These are phyloP conservation scores for Catalaphyllia jardinei DNA, from an alignment of 64 coral and sea anemone species.

Conservation along the genomic window DNA sequence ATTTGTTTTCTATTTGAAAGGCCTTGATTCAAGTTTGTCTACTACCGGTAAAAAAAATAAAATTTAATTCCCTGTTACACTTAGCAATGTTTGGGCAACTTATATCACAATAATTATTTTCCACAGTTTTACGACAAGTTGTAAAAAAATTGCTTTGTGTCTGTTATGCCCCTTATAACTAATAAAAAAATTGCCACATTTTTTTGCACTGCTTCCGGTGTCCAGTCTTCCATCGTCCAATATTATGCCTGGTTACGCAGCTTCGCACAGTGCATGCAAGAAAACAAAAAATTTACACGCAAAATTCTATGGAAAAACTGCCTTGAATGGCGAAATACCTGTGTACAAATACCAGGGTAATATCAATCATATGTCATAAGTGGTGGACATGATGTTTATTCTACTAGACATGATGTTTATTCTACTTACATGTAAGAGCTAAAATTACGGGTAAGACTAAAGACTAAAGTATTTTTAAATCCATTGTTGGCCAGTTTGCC, in stretches of 20 bases:
- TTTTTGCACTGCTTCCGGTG: background rate
- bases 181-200: conserved; percentile 20
- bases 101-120: no score
- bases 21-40: background rate
- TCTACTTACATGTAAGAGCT: conserved; percentile 32
- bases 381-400: conserved; percentile 36
- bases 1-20: background rate
- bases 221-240: background rate
- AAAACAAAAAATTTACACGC: conserved; percentile 17
- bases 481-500: conserved; percentile 26
- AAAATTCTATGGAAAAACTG: conserved; percentile 37
- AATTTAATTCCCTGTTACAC: no score
- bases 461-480: conserved; percentile 26
- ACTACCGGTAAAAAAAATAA: no score
- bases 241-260: conserved; percentile 14
- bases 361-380: conserved; percentile 38
- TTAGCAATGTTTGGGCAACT: no score
- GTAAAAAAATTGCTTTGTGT: conserved; percentile 18
- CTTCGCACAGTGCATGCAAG: conserved; percentile 27
- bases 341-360: conserved; percentile 25
- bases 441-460: conserved; percentile 34
- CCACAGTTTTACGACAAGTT: background rate
- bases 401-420: conserved; percentile 35
- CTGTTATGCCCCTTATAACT: background rate
- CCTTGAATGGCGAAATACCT: conserved; percentile 35